These are phyloP conservation scores for Lithophane socia DNA, from an alignment of 2,888 invertebrate species.

Conservation along the genomic window DNA sequence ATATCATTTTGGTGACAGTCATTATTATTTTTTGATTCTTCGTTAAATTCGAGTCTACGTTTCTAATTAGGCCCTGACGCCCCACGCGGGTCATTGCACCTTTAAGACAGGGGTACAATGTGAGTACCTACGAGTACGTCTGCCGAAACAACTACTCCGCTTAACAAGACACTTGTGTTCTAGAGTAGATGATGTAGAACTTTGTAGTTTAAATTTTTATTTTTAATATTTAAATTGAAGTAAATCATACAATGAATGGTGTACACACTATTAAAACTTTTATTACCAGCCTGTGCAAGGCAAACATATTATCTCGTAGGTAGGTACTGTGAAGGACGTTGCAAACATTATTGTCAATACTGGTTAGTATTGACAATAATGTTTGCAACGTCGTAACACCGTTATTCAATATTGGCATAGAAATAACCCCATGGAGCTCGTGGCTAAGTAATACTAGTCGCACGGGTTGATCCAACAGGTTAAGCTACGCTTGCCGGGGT, in stretches of 20 bases:
- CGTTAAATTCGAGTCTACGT: slow-evolving; percentile 8
- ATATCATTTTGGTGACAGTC: not conserved
- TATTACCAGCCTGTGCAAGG: not conserved
- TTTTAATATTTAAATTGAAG: not conserved
- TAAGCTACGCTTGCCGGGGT: too few species aligned
- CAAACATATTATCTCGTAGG: not conserved
- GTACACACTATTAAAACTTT: not conserved
- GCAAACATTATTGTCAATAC: too few species aligned
- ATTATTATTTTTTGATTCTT: not conserved
- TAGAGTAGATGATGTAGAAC: not conserved
- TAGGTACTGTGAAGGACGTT: not conserved
- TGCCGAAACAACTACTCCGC: slow-evolving; percentile 37
- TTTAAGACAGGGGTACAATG: slow-evolving; percentile 18
- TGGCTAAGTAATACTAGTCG: too few species aligned
- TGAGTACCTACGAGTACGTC: slow-evolving; percentile 29
- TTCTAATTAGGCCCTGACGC: slow-evolving; percentile 38
- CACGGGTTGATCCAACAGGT: too few species aligned
- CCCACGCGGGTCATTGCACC: slow-evolving; percentile 23
- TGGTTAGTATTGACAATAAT: not conserved
- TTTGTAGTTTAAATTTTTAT: not conserved
- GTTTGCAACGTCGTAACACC: not conserved
- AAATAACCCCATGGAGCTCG: not conserved
- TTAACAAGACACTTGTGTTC: slow-evolving; percentile 15
- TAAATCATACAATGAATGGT: not conserved
- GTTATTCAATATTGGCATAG: not conserved